These are phyloP conservation scores for Halcyon smyrnensis DNA, from an alignment of 2,797 vertebrate species.

Conservation along the genomic window DNA sequence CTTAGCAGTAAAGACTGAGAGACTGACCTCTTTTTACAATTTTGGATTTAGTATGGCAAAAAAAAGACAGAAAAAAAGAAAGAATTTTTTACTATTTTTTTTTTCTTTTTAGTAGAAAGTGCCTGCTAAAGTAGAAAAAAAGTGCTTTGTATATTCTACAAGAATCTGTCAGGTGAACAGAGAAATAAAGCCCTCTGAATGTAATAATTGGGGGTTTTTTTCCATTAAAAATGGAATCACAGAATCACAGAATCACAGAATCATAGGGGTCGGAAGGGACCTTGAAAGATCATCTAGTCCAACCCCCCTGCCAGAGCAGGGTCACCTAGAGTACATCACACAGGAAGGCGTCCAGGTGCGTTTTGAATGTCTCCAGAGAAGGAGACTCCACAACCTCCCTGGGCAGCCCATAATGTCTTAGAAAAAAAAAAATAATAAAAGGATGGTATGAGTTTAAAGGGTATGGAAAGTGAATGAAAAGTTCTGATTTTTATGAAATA, in stretches of 20 bases:
- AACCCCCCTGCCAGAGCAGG: too few relatives aligned
- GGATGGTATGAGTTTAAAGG: neutral
- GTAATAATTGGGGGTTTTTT: neutral
- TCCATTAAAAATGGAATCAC: neutral
- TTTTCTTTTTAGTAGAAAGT: neutral
- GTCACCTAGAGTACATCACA: too few relatives aligned
- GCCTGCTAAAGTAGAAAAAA: neutral
- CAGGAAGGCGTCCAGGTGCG: too few relatives aligned
- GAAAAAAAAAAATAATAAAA: too few relatives aligned
- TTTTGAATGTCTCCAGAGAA: too few relatives aligned
- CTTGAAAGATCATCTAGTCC: too few relatives aligned
- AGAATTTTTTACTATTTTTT: fast-evolving
- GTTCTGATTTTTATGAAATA: neutral
- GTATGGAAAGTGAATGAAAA: neutral
- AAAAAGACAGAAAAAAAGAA: neutral
- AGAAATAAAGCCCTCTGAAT: neutral
- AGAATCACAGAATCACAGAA: too few relatives aligned
- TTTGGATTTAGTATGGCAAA: neutral
- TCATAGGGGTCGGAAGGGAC: too few relatives aligned
- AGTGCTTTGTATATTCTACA: neutral
- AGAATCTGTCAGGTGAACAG: neutral
- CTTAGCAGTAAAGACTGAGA: too few relatives aligned
- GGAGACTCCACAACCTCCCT: too few relatives aligned
- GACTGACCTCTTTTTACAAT: neutral
- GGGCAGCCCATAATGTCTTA: too few relatives aligned